Conservation (phyloP, 2,888 invertebrate genomes). For the Rugalucina vietnamica region DNA sequence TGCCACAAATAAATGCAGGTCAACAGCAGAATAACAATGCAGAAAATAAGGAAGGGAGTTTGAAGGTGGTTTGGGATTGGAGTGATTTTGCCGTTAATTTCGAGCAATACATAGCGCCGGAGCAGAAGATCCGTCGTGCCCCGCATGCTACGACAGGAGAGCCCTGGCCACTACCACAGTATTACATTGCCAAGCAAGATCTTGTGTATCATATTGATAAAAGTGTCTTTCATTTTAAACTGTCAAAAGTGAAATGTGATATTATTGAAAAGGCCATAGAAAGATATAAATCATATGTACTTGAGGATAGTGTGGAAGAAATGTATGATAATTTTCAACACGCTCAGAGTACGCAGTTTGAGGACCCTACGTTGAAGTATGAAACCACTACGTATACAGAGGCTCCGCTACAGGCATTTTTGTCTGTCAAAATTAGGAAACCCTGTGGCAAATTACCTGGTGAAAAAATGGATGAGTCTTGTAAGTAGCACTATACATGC, state of each 20-base stretch:
- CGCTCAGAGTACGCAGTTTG: conserved; percentile 73
- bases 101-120: conserved; percentile 76
- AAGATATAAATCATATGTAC: conserved; percentile 86
- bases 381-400: conserved; percentile 65
- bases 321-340: conserved; percentile 79
- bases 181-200: conserved; percentile 82
- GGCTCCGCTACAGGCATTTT: conserved; percentile 66
- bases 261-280: conserved; percentile 86
- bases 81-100: conserved; percentile 78
- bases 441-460: conserved; percentile 73
- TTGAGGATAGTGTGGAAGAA: conserved; percentile 75
- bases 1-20: neutral
- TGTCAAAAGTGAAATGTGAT: conserved; percentile 85
- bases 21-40: neutral
- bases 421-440: conserved; percentile 73
- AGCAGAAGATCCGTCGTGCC: conserved; percentile 80
- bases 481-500: conserved; percentile 73
- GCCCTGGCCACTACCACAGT: conserved; percentile 89
- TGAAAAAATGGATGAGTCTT: conserved; percentile 77
- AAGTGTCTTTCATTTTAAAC: conserved; percentile 69
- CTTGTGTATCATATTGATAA: conserved; percentile 69
- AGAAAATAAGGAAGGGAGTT: conserved; percentile 61
- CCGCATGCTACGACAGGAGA: conserved; percentile 85
- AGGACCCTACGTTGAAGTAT: conserved; percentile 70
- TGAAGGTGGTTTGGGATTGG: conserved; percentile 78